Conservation (phyloP, 2,888 invertebrate species). For the Iphiclides podalirius region DNA sequence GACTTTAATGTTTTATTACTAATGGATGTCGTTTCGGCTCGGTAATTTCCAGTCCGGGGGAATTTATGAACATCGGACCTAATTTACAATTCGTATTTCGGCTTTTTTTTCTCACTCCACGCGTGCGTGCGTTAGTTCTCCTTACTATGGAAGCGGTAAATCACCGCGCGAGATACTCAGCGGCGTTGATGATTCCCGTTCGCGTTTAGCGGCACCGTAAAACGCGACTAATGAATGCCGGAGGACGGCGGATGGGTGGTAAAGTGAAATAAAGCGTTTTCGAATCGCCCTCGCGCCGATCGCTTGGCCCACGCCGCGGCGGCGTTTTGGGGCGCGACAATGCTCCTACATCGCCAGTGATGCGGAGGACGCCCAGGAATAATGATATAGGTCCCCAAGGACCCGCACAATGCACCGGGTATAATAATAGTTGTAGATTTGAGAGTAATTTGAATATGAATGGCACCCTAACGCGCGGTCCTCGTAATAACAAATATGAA, state of each 20-base stretch:
- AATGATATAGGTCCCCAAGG: constrained; percentile 76
- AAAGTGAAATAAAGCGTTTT: constrained; percentile 72
- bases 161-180: constrained; percentile 44
- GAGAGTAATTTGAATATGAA: constrained; percentile 79
- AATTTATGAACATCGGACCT: constrained; percentile 46
- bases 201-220: constrained; percentile 50
- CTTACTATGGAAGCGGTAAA: constrained; percentile 40
- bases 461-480: constrained; percentile 72
- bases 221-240: constrained; percentile 56
- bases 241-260: constrained; percentile 55
- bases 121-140: neutral
- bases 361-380: constrained; percentile 69
- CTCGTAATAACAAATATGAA: constrained; percentile 78
- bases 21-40: constrained; percentile 57
- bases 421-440: constrained; percentile 80
- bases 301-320: constrained; percentile 54
- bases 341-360: constrained; percentile 65
- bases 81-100: constrained; percentile 39
- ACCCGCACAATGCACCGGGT: constrained; percentile 66
- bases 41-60: constrained; percentile 43
- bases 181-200: constrained; percentile 42
- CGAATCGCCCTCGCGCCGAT: constrained; percentile 61
- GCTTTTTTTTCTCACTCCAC: constrained; percentile 34
- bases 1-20: constrained; percentile 65
- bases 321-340: constrained; percentile 61